Evolutionary conservation across 2,888 invertebrate genomes (phyloP).

Genomic region (Iphiclides podalirius): DNA sequence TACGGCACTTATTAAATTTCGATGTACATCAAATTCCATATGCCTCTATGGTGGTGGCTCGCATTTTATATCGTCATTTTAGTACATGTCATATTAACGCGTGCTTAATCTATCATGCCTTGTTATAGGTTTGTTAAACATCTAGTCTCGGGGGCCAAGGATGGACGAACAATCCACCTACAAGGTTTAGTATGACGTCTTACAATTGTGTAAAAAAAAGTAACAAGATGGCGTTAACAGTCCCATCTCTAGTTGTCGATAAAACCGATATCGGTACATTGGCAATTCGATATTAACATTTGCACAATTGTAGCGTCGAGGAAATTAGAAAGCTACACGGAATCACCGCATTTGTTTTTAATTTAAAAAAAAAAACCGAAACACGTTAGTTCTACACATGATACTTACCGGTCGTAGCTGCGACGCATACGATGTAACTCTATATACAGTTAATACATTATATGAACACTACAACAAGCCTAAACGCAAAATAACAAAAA

Average conservation of each 20-base stretch:
- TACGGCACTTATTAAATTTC: slow-evolving; percentile 37
- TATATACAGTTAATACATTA: slow-evolving; percentile 54
- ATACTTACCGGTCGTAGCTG: slow-evolving; percentile 59
- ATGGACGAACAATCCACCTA: slow-evolving; percentile 50
- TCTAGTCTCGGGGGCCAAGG: slow-evolving; percentile 64
- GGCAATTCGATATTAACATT: slow-evolving; percentile 36
- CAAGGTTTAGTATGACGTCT: slow-evolving; percentile 35
- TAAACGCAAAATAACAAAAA: slow-evolving; percentile 74
- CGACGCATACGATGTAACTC: slow-evolving; percentile 41
- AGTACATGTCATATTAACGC: slow-evolving; percentile 41
- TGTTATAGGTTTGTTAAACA: slow-evolving; percentile 47
- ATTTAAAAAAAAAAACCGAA: slow-evolving; percentile 34
- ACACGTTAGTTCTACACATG: slow-evolving; percentile 46
- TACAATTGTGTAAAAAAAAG: slow-evolving; percentile 49
- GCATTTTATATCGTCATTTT: slow-evolving; percentile 42
- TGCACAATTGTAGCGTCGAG: slow-evolving; percentile 56
- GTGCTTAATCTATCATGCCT: slow-evolving; percentile 68
- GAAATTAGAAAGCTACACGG: slow-evolving; percentile 61
- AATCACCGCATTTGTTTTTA: slow-evolving; percentile 44
- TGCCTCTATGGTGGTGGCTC: slow-evolving; percentile 60
- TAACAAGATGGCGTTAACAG: too few species aligned
- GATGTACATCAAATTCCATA: slow-evolving; percentile 52
- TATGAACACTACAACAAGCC: slow-evolving; percentile 74
- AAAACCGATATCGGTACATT: neutral
- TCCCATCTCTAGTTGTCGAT: neutral